Base-by-base conservation (phyloP, 2,113 vertebrate species). In the Myanophis thanlyinensis region DNA sequence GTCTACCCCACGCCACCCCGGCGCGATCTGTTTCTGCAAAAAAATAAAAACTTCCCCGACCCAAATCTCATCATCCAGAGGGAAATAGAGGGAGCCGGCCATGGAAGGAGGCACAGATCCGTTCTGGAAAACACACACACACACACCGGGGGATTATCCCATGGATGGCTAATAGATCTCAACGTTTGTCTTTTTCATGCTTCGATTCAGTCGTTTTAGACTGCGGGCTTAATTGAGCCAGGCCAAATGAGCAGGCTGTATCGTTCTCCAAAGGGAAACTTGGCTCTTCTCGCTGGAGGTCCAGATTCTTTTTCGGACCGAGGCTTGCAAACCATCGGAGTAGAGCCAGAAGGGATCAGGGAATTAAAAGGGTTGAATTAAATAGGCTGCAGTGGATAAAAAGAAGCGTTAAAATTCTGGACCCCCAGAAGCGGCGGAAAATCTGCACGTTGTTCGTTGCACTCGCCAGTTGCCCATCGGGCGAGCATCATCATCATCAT, bases 11-110 rank as follows among this genome's bases (percentile, higher is more conserved):
- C 4, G 3, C 51, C 53, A n/a, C 96, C 94, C 90, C 5, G 0
- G 85, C 0, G 40, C 91, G 93, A 88, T 92, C 93, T 90, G 54
- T 86, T 51, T 93, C 52, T 91, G 89, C 30, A 86, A 93, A 93
- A 96, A 94, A 85, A 49, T 15, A 67, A 84, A 88, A 94, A 93
- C 94, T 56, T 56, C 87, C 56, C 23, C 49, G 85, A 0, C 62
- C 91, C 91, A 87, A 67, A 93, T 89, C 10, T 80, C 48, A 88
- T 12, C 13, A 8, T 15, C 18, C 1, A 6, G 40, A 52, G 18
- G 35, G 59, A 12, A 18, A 89, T 23, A 15, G 4, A 85, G 40
- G 8, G 51, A 54, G 35, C 10, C 2, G 3, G 13, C 47, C 95
- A 9, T 0, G 80, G 40, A 85, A 85, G 22, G 40, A 46, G 80